Evolutionary conservation across 1,140 invertebrate species (phyloP).

Genomic region (Hermatobates lingyangjiaoensis): DNA sequence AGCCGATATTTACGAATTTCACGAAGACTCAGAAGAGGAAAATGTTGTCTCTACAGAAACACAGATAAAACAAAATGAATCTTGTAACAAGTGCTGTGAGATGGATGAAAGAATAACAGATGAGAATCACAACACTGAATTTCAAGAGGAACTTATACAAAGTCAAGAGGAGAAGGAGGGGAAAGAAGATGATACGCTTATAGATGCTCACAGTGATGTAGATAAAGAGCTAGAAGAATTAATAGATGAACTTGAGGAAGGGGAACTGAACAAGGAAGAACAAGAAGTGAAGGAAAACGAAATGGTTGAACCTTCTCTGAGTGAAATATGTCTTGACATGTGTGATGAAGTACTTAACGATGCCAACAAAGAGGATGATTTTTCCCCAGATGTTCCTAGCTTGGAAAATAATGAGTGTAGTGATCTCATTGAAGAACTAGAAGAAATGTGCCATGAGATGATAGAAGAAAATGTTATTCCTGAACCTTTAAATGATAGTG

Average conservation of each 20-base stretch:
- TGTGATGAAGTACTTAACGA: too few relatives aligned
- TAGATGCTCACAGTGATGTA: slow-evolving; percentile 1
- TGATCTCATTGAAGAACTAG: slow-evolving; percentile 6
- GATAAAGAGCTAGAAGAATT: not conserved
- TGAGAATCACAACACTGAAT: not conserved
- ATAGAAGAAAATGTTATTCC: slow-evolving; percentile 16
- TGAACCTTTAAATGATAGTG: slow-evolving; percentile 14
- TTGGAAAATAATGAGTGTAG: not conserved
- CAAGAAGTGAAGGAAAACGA: not conserved
- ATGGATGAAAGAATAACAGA: not conserved
- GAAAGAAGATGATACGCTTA: too few relatives aligned
- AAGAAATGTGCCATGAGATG: slow-evolving; percentile 5
- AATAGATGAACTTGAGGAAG: not conserved
- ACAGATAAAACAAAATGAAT: slow-evolving; percentile 1
- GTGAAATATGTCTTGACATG: too few relatives aligned
- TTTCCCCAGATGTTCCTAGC: not conserved
- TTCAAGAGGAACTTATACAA: not conserved
- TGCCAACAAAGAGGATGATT: too few relatives aligned
- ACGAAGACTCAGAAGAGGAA: too few relatives aligned
- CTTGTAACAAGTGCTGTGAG: not conserved
- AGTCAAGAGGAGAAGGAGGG: too few relatives aligned
- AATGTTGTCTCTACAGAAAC: not conserved
- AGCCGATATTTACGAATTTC: not conserved
- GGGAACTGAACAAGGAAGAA: not conserved
- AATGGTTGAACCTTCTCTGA: too few relatives aligned